phyloP scores from a whole-genome alignment of 2,113 vertebrate genomes.

The Lichenostomus cassidix region DNA sequence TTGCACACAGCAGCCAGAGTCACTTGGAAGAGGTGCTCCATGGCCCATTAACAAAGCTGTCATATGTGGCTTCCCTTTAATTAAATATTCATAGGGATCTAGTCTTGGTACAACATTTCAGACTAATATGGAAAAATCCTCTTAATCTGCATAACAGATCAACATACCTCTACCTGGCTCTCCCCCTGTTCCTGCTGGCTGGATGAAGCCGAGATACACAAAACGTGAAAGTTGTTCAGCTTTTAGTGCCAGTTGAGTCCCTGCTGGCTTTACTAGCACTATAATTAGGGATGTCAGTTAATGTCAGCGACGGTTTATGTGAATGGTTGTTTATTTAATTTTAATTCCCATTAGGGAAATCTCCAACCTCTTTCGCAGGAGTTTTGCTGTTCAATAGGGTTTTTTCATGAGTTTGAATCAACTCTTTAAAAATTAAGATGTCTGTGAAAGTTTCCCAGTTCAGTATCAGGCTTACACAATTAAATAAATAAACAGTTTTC shows the following conservation, averaged over 20 bases:
- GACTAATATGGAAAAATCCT: conserved; percentile 1
- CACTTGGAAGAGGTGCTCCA: neutral
- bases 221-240: neutral
- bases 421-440: neutral
- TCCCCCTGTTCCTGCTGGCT: neutral
- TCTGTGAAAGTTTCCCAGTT: neutral
- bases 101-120: neutral
- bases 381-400: neutral
- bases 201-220: neutral
- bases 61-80: neutral
- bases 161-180: neutral
- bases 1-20: neutral
- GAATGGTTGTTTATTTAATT: neutral
- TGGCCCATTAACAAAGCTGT: neutral
- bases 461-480: neutral
- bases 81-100: conserved; percentile 18
- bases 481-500: neutral
- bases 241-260: neutral
- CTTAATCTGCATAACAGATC: neutral
- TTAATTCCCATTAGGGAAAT: neutral
- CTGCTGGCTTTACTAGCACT: neutral
- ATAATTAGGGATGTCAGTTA: neutral
- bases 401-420: neutral
- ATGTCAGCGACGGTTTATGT: neutral
- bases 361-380: neutral